Conservation (phyloP, 2,797 vertebrate species). For the Emydoidea blandingii region DNA sequence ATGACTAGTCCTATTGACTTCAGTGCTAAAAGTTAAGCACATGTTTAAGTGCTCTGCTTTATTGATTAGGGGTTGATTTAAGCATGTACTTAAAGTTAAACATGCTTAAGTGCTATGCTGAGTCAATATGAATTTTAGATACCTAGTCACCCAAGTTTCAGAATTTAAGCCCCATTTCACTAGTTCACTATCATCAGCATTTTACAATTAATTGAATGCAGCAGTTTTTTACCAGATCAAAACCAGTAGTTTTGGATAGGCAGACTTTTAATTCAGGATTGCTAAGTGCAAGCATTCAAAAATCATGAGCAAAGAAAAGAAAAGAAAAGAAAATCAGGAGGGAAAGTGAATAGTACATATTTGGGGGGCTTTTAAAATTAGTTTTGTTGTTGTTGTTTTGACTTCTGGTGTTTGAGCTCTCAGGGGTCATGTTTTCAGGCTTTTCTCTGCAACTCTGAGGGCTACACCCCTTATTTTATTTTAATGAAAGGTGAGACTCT, state of each 20-base stretch:
- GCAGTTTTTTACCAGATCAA: not conserved
- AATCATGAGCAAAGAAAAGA: not conserved
- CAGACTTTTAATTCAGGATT: not conserved
- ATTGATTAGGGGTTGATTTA: not conserved
- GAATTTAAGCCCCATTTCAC: accelerated
- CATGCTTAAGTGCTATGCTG: not conserved
- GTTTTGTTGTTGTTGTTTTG: not conserved
- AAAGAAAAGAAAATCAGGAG: too few relatives aligned
- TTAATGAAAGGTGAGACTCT: not conserved
- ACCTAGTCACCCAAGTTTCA: not conserved
- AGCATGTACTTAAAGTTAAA: accelerated
- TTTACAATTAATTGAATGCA: not conserved
- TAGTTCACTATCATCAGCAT: not conserved
- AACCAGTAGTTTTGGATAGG: not conserved
- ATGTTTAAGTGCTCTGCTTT: not conserved
- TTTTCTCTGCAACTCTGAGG: not conserved
- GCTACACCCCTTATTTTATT: not conserved
- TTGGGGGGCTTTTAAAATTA: too few relatives aligned
- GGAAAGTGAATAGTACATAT: too few relatives aligned
- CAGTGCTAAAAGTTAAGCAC: not conserved
- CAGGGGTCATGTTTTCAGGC: not conserved
- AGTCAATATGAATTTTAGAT: not conserved
- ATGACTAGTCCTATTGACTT: not conserved
- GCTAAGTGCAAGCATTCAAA: not conserved
- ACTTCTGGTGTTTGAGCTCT: not conserved